phyloP scores from a whole-genome alignment of 2,888 invertebrate species.

The Carabus problematicus region DNA sequence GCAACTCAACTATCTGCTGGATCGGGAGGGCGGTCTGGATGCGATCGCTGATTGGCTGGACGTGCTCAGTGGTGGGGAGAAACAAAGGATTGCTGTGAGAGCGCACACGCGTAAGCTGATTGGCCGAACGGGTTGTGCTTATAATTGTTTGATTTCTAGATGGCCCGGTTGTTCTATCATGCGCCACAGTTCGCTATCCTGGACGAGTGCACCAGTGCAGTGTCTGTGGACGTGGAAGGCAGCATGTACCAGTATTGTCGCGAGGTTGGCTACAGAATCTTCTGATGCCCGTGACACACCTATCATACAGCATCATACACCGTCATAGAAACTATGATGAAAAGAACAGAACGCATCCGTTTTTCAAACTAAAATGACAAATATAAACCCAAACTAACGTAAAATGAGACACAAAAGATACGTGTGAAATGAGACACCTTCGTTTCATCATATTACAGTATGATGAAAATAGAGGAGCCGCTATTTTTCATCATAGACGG shows the following conservation, averaged over 20 bases:
- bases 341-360: too few relatives aligned
- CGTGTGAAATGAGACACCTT: too few relatives aligned
- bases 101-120: constrained; percentile 44
- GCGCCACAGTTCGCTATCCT: constrained; percentile 98
- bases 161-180: constrained; percentile 97
- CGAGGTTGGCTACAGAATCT: constrained; percentile 71
- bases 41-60: constrained; percentile 99
- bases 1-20: constrained; percentile 82
- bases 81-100: constrained; percentile 90
- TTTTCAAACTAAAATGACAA: too few relatives aligned
- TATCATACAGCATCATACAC: too few relatives aligned
- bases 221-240: constrained; percentile 98
- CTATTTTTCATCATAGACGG: too few relatives aligned
- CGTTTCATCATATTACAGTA: too few relatives aligned
- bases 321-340: too few relatives aligned
- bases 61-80: constrained; percentile 97
- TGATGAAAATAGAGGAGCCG: too few relatives aligned
- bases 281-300: too few relatives aligned
- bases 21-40: constrained; percentile 88
- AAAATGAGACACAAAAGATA: too few relatives aligned
- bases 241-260: constrained; percentile 95
- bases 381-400: too few relatives aligned
- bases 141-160: constrained; percentile 60
- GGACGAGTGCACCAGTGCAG: constrained; percentile 98
- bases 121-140: constrained; percentile 31